Evolutionary conservation across 2,888 invertebrate species (phyloP).

Genomic region (Phrixothrix hirtus): DNA sequence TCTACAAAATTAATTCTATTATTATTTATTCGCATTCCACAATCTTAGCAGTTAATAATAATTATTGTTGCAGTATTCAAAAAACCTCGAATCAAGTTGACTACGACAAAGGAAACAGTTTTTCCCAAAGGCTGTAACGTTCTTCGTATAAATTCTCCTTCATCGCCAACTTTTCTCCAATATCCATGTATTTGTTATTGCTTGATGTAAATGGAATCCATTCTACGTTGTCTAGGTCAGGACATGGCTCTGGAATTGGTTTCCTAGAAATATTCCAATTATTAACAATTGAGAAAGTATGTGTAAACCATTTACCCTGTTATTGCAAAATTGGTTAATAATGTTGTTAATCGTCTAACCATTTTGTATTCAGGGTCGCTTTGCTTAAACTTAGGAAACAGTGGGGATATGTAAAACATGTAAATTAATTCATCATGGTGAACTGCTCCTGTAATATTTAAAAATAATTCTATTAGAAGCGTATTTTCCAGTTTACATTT

Average conservation of each 20-base stretch:
- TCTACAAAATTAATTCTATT: no score
- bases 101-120: constrained; percentile 39
- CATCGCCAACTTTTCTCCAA: constrained; percentile 41
- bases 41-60: no score
- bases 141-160: constrained; percentile 40
- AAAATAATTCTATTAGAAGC: no score
- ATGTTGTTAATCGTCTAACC: constrained; percentile 51
- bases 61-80: no score
- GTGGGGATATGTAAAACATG: constrained; percentile 49
- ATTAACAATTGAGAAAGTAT: neutral
- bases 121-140: constrained; percentile 46
- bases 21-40: no score
- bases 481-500: no score
- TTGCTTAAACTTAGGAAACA: constrained; percentile 46
- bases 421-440: constrained; percentile 58
- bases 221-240: constrained; percentile 7
- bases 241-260: constrained; percentile 44
- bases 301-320: constrained; percentile 44
- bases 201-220: constrained; percentile 43
- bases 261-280: no score
- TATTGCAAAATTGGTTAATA: constrained; percentile 55
- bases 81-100: no score
- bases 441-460: neutral
- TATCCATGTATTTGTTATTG: constrained; percentile 45
- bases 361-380: constrained; percentile 51